Conservation (phyloP, 2,888 invertebrate genomes). For the Mayetiola destructor region DNA sequence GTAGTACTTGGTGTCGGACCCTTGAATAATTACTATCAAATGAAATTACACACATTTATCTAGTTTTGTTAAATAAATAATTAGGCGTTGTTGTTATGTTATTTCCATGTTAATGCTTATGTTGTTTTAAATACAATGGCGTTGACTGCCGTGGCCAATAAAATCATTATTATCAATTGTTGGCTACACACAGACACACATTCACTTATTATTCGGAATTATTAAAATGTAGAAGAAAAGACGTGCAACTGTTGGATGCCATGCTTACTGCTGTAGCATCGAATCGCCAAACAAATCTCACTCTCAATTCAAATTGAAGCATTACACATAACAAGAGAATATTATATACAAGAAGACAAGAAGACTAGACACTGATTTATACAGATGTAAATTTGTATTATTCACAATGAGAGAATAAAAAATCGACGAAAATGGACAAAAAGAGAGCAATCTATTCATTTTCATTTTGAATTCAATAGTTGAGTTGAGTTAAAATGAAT, state of each 20-base stretch:
- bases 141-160: no score
- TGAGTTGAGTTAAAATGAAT: background rate
- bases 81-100: no score
- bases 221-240: no score
- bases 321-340: background rate
- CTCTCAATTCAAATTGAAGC: background rate
- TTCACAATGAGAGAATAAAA: background rate
- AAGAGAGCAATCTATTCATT: background rate
- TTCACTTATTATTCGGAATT: no score
- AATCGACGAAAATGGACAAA: background rate
- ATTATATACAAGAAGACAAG: no score
- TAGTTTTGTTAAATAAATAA: background rate
- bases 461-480: background rate
- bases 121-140: no score
- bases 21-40: background rate
- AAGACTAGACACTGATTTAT: background rate
- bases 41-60: background rate
- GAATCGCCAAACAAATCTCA: background rate
- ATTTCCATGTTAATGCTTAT: background rate
- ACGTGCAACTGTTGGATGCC: no score
- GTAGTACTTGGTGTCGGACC: background rate
- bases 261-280: no score
- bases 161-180: no score
- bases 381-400: conserved; percentile 12
- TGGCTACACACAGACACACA: no score